Percentiles rank a stretch among this genome's conserved stretches.
These are phyloP conservation scores for Megaceryle torquata DNA, from an alignment of 2,113 vertebrate species.

Conservation along the genomic window DNA sequence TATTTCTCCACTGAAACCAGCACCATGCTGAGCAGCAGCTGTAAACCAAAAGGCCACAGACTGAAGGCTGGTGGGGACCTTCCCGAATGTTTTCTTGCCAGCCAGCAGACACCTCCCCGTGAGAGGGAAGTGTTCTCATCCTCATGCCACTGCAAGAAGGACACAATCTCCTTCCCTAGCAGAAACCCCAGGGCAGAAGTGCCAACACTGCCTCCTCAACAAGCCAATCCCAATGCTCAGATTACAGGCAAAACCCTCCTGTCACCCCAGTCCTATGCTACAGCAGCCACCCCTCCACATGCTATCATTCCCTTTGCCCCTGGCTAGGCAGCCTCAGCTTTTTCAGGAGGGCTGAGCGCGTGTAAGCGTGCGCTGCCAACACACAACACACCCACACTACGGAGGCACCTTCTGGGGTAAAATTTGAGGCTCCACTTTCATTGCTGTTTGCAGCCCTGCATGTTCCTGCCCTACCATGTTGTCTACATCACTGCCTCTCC, in stretches of 20 bases:
- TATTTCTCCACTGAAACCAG: neutral
- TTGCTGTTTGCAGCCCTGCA: neutral
- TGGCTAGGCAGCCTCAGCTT: neutral
- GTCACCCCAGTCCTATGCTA: accelerated
- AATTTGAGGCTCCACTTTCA: neutral
- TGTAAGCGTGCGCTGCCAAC: neutral
- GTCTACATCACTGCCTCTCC: neutral
- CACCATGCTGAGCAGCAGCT: neutral
- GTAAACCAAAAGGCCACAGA: neutral
- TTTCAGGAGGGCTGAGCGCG: neutral
- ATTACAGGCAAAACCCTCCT: neutral
- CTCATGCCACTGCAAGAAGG: neutral
- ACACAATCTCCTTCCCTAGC: neutral
- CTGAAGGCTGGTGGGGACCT: neutral
- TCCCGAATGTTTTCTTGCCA: accelerated
- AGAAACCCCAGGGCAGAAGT: neutral
- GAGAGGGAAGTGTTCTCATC: neutral
- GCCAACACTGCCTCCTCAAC: neutral
- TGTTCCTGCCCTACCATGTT: neutral
- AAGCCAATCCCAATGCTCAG: neutral
- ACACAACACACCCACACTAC: no score
- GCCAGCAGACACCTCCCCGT: neutral
- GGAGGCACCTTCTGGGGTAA: neutral
- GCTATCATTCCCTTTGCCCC: neutral
- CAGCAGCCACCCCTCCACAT: neutral